Evolutionary conservation across 2,113 vertebrate species (phyloP).

Genomic region (Kryptolebias marmoratus): DNA sequence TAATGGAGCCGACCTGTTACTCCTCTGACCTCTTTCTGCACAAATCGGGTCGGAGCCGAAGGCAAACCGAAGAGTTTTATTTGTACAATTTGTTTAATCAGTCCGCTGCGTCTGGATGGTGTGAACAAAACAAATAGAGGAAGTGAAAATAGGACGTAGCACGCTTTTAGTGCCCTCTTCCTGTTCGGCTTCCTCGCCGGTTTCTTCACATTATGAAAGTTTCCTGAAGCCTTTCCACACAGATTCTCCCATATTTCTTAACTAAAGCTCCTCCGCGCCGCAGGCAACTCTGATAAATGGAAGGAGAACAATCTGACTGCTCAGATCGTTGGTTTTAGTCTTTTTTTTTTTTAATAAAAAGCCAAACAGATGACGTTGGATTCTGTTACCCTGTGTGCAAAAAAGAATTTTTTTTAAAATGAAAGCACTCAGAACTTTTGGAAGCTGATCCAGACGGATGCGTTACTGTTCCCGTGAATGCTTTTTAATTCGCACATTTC

Average conservation of each 20-base stretch:
- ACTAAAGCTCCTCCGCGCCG: not conserved
- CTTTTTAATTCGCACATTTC: not conserved
- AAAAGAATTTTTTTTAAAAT: too few species aligned
- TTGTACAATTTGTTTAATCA: not conserved
- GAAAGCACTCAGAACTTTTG: too few species aligned
- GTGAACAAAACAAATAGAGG: conserved; percentile 29
- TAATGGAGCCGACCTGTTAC: not conserved
- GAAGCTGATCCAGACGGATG: not conserved
- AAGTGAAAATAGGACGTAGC: conserved; percentile 54
- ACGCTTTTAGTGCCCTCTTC: conserved; percentile 40
- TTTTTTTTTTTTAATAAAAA: not conserved
- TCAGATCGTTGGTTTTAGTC: not conserved
- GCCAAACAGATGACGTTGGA: not conserved
- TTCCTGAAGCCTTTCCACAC: conserved; percentile 14
- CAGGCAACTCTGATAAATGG: not conserved
- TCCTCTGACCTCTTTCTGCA: not conserved
- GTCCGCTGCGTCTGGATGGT: not conserved
- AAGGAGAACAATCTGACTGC: not conserved
- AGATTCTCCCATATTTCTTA: conserved; percentile 5
- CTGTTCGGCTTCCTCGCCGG: conserved; percentile 46
- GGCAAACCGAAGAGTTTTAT: not conserved
- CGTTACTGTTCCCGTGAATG: not conserved
- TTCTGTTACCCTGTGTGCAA: not conserved
- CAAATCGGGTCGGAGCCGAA: not conserved
- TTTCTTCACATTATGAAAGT: conserved; percentile 18